phyloP scores from a whole-genome alignment of 2,797 vertebrate genomes.

The Apogon talboti region DNA sequence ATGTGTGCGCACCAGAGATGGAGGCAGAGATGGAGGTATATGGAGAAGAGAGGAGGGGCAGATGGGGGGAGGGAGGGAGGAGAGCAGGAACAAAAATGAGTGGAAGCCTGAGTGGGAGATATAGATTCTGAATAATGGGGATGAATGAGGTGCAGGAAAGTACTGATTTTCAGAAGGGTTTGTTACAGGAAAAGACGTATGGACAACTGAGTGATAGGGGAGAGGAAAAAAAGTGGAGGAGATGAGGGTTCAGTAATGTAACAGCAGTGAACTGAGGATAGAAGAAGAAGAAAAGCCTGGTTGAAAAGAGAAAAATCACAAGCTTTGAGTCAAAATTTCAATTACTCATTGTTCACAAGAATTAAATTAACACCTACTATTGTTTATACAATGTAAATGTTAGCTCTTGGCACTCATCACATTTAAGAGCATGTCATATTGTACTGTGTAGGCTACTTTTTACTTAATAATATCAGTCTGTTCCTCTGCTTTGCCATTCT shows the following conservation, averaged over 20 bases:
- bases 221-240: conserved; percentile 18
- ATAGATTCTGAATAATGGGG: conserved; percentile 32
- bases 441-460: too few species aligned
- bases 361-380: background rate
- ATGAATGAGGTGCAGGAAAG: conserved; percentile 39
- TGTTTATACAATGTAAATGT: conserved; percentile 6
- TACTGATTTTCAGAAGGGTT: conserved; percentile 20
- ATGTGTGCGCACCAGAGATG: conserved; percentile 69
- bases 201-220: conserved; percentile 32
- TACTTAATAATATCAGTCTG: too few species aligned
- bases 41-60: conserved; percentile 19
- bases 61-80: background rate
- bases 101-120: conserved; percentile 30
- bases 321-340: conserved; percentile 21
- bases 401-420: background rate
- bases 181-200: conserved; percentile 16
- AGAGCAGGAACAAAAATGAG: conserved; percentile 27
- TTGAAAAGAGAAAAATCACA: conserved; percentile 12
- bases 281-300: conserved; percentile 15
- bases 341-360: conserved; percentile 25
- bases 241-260: conserved; percentile 1
- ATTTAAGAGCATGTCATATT: too few species aligned
- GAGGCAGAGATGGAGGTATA: conserved; percentile 64
- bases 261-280: conserved; percentile 31
- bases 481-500: too few species aligned